phyloP scores from a whole-genome alignment of 53 echinoderm and acorn worm species.

The Pentamera pediparva region DNA sequence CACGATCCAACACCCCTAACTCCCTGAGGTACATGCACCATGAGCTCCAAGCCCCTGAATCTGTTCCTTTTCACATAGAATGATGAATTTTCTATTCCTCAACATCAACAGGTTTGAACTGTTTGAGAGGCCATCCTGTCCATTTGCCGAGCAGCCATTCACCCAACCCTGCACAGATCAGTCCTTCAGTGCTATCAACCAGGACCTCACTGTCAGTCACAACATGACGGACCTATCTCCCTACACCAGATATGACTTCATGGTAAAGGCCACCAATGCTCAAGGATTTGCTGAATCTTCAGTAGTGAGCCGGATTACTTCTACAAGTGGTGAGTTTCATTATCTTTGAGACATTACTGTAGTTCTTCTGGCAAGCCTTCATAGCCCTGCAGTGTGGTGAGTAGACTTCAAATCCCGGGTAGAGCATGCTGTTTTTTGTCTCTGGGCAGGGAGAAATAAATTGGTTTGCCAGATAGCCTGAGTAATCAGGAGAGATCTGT shows the following conservation, averaged over 20 bases:
- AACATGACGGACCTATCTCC: conserved; percentile 76
- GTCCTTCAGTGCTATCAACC: conserved; percentile 37
- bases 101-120: conserved; percentile 66
- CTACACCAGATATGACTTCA: conserved; percentile 89
- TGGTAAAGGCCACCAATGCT: conserved; percentile 62
- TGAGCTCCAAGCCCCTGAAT: no score
- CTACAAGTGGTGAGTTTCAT: conserved; percentile 49
- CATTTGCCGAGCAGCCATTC: conserved; percentile 67
- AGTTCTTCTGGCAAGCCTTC: no score
- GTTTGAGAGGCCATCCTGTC: conserved; percentile 59
- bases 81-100: neutral
- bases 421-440: no score
- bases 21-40: no score
- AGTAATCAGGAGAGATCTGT: no score
- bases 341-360: neutral
- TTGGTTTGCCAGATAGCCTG: no score
- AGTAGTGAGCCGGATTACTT: conserved; percentile 43
- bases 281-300: conserved; percentile 59
- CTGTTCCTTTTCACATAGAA: no score
- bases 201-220: conserved; percentile 54
- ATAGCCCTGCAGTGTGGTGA: no score
- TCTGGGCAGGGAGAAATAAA: no score
- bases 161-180: conserved; percentile 50
- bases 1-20: no score
- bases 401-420: no score